phyloP scores from a whole-genome alignment of 1,140 invertebrate genomes.

The Drosophila pallidifrons region DNA sequence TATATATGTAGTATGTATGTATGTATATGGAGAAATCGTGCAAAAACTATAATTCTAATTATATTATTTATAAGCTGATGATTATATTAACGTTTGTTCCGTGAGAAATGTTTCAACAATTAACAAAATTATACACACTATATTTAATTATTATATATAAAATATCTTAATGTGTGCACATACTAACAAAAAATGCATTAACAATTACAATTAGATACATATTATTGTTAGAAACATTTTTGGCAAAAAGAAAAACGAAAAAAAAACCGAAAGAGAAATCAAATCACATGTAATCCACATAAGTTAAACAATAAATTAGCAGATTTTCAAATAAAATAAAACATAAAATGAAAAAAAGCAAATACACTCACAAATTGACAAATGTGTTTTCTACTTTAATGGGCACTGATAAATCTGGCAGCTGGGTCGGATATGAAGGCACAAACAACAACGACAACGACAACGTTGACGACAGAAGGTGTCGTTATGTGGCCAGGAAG shows the following conservation, averaged over 20 bases:
- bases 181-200: constrained; percentile 29
- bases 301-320: constrained; percentile 59
- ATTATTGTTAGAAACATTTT: constrained; percentile 63
- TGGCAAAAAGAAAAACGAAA: constrained; percentile 1
- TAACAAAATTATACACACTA: constrained; percentile 24
- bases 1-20: neutral
- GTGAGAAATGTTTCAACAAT: constrained; percentile 12
- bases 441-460: neutral
- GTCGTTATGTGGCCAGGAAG: constrained; percentile 47
- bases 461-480: constrained; percentile 60
- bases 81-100: constrained; percentile 44
- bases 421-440: neutral
- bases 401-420: constrained; percentile 8
- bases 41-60: constrained; percentile 45
- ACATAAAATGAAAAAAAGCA: constrained; percentile 51
- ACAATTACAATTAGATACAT: constrained; percentile 39
- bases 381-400: constrained; percentile 59
- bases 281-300: constrained; percentile 69
- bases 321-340: constrained; percentile 71
- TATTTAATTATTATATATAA: constrained; percentile 50
- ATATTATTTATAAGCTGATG: constrained; percentile 10
- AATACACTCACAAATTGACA: constrained; percentile 42
- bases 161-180: constrained; percentile 70
- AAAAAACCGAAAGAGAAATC: constrained; percentile 8
- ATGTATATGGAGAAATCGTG: constrained; percentile 20